Conservation (phyloP, 2,797 vertebrate species). For the Merluccius polli region DNA sequence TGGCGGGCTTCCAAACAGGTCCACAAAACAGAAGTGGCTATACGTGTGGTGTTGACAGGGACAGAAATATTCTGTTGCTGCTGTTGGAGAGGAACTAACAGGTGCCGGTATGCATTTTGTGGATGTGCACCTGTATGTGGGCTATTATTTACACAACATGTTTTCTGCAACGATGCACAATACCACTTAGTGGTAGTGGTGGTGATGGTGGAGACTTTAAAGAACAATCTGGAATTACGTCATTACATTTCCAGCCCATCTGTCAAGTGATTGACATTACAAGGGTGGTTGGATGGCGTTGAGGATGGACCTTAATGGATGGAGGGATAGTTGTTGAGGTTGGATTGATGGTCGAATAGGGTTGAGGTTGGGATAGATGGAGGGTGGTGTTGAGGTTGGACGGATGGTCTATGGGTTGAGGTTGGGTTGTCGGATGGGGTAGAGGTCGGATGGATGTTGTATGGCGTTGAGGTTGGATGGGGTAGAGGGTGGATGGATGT, state of each 20-base stretch:
- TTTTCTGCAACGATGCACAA: conserved; percentile 8
- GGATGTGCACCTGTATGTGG: not conserved
- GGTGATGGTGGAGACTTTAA: conserved; percentile 3
- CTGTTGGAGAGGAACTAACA: not conserved
- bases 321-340: no score
- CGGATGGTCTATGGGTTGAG: not conserved
- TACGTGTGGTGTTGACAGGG: not conserved
- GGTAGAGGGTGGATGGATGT: no score
- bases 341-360: no score
- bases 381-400: no score
- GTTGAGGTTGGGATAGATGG: no score
- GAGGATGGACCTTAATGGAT: no score
- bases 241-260: not conserved
- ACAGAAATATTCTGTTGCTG: not conserved
- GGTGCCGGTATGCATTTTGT: not conserved
- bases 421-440: not conserved
- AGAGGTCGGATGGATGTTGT: not conserved
- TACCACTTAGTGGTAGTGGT: not conserved
- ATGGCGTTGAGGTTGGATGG: no score
- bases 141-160: not conserved
- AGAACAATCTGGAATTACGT: not conserved
- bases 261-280: not conserved
- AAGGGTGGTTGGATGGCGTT: not conserved
- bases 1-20: not conserved
- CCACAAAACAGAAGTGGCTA: not conserved